Conservation (phyloP, 1,140 invertebrate genomes). For the Ephestia elutella region DNA sequence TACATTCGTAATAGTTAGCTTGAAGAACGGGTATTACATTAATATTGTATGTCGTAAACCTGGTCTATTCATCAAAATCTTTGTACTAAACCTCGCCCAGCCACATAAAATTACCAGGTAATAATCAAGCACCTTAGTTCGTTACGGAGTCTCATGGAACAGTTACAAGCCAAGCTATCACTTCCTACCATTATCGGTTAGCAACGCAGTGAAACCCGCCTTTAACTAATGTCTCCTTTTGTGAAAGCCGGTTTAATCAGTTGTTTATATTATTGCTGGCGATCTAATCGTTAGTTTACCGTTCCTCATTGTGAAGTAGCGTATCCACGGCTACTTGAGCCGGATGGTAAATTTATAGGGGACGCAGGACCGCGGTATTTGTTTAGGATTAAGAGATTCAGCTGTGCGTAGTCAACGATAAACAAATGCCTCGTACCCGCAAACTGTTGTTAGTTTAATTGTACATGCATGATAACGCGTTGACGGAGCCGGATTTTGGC, state of each 20-base stretch:
- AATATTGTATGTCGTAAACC: not conserved
- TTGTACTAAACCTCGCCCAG: conserved; percentile 12
- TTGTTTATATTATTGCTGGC: conserved; percentile 66
- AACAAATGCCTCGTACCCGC: conserved; percentile 53
- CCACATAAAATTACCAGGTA: conserved; percentile 3
- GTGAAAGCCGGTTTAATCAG: conserved; percentile 61
- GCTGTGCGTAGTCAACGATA: conserved; percentile 54
- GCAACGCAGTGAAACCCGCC: conserved; percentile 41
- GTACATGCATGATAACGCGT: conserved; percentile 54
- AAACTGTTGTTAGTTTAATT: conserved; percentile 63
- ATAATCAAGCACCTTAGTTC: conserved; percentile 33
- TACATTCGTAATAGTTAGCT: not conserved
- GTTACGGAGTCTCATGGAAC: conserved; percentile 40
- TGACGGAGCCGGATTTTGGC: conserved; percentile 28
- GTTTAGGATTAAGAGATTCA: conserved; percentile 67
- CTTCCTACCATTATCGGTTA: conserved; percentile 59
- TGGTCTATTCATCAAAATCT: conserved; percentile 21
- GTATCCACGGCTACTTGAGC: conserved; percentile 33
- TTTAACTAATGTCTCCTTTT: conserved; percentile 69
- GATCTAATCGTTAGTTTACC: conserved; percentile 64
- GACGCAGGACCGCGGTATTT: conserved; percentile 44
- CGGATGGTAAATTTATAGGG: conserved; percentile 50
- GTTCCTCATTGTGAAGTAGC: conserved; percentile 51
- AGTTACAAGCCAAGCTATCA: conserved; percentile 47
- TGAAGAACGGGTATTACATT: not conserved